Evolutionary conservation across 1,140 invertebrate species (phyloP).

Genomic region (Danaus melanippus): DNA sequence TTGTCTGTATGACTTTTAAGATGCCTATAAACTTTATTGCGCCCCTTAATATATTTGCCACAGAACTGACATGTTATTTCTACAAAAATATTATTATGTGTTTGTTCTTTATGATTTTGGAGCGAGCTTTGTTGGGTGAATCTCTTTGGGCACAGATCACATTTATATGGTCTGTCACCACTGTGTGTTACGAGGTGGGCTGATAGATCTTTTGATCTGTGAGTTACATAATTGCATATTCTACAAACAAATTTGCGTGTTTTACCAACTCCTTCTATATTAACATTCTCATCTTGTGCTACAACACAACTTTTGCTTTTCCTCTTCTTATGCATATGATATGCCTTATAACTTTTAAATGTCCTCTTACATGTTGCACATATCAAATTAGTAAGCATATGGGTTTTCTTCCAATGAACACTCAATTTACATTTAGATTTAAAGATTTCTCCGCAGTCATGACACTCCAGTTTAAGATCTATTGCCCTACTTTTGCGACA

Average conservation of each 20-base stretch:
- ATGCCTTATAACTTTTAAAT: conserved; percentile 48
- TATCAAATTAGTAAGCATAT: conserved; percentile 31
- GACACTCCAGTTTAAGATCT: conserved; percentile 40
- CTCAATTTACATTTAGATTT: conserved; percentile 56
- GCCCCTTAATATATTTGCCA: conserved; percentile 41
- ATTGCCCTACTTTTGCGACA: conserved; percentile 23
- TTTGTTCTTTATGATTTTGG: conserved; percentile 34
- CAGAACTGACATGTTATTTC: conserved; percentile 48
- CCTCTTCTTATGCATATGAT: conserved; percentile 33
- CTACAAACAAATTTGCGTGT: conserved; percentile 43
- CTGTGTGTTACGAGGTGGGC: conserved; percentile 40
- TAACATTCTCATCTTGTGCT: conserved; percentile 20
- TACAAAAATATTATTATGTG: conserved; percentile 35
- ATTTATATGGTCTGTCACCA: conserved; percentile 40
- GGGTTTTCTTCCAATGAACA: conserved; percentile 56
- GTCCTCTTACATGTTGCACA: conserved; percentile 41
- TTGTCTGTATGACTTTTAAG: conserved; percentile 32
- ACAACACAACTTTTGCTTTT: conserved; percentile 26
- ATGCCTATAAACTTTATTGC: conserved; percentile 37
- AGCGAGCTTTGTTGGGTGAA: conserved; percentile 44
- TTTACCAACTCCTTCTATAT: conserved; percentile 42
- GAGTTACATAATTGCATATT: conserved; percentile 38
- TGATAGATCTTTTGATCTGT: conserved; percentile 37
- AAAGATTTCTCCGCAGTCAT: conserved; percentile 48
- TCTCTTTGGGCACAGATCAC: conserved; percentile 35